Evolutionary conservation across 2,113 vertebrate genomes (phyloP).

Genomic region (Chroicocephalus ridibundus): DNA sequence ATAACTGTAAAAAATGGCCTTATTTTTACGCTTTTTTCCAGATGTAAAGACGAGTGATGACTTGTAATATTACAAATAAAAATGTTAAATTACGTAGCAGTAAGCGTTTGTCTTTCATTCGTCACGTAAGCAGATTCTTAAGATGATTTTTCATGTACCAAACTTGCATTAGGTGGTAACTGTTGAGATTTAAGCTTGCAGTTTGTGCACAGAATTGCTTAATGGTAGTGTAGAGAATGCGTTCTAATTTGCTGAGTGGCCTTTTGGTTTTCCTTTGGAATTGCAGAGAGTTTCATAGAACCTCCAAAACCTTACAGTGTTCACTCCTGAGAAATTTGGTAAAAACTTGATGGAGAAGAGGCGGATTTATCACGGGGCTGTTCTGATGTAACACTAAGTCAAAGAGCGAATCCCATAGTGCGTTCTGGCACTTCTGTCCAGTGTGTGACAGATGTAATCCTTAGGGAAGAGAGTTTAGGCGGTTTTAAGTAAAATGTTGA

Average conservation of each 20-base stretch:
- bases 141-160: neutral
- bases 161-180: neutral
- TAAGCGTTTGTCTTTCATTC: conserved; percentile 61
- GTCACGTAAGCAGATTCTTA: neutral
- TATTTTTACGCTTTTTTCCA: neutral
- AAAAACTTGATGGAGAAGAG: neutral
- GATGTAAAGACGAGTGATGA: conserved; percentile 18
- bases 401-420: neutral
- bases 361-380: neutral
- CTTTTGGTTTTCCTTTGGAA: neutral
- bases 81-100: conserved; percentile 21
- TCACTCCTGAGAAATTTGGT: neutral
- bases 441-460: neutral
- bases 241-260: neutral
- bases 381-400: neutral
- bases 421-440: neutral
- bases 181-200: neutral
- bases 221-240: neutral
- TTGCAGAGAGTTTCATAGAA: neutral
- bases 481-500: neutral
- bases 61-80: conserved; percentile 52
- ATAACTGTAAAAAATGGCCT: neutral
- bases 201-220: neutral
- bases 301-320: neutral
- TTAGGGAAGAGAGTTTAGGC: neutral